Conservation (phyloP, 2,797 vertebrate species). For the Naso thynnoides region DNA sequence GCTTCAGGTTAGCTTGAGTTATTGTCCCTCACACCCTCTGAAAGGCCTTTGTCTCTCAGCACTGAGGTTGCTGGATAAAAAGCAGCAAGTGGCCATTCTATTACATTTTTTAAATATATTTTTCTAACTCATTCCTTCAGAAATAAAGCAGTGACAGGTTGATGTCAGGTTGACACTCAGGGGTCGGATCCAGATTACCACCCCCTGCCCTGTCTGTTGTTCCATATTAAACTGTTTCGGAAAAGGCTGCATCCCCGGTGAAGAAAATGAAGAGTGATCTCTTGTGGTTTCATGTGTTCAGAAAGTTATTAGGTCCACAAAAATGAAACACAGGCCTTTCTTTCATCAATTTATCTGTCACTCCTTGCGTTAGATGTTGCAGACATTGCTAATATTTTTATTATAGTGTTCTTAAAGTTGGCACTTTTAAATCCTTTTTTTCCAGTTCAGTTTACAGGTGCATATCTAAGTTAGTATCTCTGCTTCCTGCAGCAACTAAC, state of each 20-base stretch:
- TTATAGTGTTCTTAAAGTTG: not conserved
- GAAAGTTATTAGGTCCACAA: conserved; percentile 17
- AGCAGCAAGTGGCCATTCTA: conserved; percentile 19
- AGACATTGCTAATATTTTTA: not conserved
- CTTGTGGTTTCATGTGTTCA: conserved; percentile 56
- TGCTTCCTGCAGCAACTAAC: conserved; percentile 87
- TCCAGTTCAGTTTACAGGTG: conserved; percentile 7
- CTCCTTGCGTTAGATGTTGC: conserved; percentile 16
- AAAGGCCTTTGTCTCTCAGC: conserved; percentile 49
- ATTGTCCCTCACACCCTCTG: conserved; percentile 43
- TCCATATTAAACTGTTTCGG: conserved; percentile 71
- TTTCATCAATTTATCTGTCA: conserved; percentile 28
- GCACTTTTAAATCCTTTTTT: not conserved
- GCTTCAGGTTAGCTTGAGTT: conserved; percentile 52
- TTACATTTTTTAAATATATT: conserved; percentile 47
- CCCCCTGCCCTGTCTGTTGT: conserved; percentile 69
- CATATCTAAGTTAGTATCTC: conserved; percentile 41
- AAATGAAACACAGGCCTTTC: conserved; percentile 21
- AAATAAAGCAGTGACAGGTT: conserved; percentile 57
- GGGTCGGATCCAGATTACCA: conserved; percentile 70
- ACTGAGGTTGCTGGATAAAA: conserved; percentile 16
- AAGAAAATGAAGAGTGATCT: conserved; percentile 57
- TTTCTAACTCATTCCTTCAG: conserved; percentile 47
- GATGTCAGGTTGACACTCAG: conserved; percentile 51
- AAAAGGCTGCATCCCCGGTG: conserved; percentile 19